These are phyloP conservation scores for Parascotia fuliginaria DNA, from an alignment of 2,888 invertebrate species.

Conservation along the genomic window DNA sequence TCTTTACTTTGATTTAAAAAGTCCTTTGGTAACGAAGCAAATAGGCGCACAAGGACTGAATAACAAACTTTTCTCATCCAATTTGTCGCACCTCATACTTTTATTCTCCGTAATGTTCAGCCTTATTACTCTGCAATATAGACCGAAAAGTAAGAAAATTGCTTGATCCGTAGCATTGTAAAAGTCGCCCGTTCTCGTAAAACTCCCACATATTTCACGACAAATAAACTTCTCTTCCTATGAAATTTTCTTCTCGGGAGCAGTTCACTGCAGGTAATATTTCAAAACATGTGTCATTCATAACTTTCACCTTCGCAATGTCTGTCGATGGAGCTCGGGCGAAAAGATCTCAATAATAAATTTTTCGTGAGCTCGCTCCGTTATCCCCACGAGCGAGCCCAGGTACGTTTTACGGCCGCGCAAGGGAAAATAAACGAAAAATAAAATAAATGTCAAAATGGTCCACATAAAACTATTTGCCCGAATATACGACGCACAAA, in stretches of 20 bases:
- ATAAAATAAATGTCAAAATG: constrained; percentile 86
- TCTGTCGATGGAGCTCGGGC: constrained; percentile 83
- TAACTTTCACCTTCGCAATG: constrained; percentile 85
- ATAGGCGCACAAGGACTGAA: constrained; percentile 58
- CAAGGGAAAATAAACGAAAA: constrained; percentile 85
- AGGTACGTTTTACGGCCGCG: constrained; percentile 85
- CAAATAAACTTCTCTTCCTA: constrained; percentile 84
- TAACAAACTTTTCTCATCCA: constrained; percentile 77
- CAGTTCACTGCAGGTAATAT: constrained; percentile 84
- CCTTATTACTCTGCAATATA: constrained; percentile 74
- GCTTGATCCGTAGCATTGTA: constrained; percentile 80
- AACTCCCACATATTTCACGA: constrained; percentile 85
- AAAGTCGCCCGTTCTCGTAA: constrained; percentile 78
- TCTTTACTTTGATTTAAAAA: constrained; percentile 46
- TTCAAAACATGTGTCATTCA: constrained; percentile 86
- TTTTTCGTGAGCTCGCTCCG: constrained; percentile 82
- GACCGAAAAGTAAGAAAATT: constrained; percentile 74
- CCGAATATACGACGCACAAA: constrained; percentile 67
- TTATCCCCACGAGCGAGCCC: constrained; percentile 81
- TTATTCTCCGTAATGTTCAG: constrained; percentile 68
- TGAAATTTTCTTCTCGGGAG: constrained; percentile 79
- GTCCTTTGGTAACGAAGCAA: constrained; percentile 52
- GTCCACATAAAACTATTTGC: constrained; percentile 83
- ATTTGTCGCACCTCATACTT: constrained; percentile 80
- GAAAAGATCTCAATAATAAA: constrained; percentile 86